These are phyloP conservation scores for Neotoma lepida DNA, from an alignment of 2,113 vertebrate species.

Conservation along the genomic window DNA sequence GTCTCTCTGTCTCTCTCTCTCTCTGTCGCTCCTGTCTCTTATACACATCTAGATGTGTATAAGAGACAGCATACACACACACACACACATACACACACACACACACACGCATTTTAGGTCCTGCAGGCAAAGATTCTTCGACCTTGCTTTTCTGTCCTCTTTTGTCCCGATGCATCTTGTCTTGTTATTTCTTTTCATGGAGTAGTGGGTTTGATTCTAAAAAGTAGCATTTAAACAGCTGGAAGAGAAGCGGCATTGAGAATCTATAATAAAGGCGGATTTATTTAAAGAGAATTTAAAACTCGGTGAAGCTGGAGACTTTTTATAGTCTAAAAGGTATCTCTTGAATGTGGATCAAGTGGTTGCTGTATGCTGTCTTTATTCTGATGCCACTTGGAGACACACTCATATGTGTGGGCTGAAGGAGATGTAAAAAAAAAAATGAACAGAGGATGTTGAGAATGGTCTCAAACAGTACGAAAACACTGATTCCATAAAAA, in stretches of 20 bases:
- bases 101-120: not conserved
- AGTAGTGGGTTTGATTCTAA: not conserved
- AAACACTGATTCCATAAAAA: not conserved
- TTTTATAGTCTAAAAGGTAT: constrained; percentile 24
- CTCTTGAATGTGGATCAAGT: not conserved
- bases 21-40: not conserved
- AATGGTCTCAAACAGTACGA: not conserved
- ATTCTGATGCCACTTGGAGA: not conserved
- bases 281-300: not conserved
- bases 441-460: not conserved
- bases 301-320: not conserved
- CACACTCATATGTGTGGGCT: not conserved
- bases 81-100: not conserved
- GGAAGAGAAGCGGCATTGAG: not conserved
- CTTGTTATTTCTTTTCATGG: not conserved
- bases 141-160: not conserved
- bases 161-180: not conserved
- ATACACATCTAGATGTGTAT: no score
- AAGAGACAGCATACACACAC: not conserved
- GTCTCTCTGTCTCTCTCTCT: not conserved
- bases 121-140: not conserved
- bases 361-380: not conserved
- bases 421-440: not conserved
- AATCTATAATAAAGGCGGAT: not conserved
- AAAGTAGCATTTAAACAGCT: not conserved